Conservation (phyloP, 2,888 invertebrate genomes). For the Euplexia lucipara region DNA sequence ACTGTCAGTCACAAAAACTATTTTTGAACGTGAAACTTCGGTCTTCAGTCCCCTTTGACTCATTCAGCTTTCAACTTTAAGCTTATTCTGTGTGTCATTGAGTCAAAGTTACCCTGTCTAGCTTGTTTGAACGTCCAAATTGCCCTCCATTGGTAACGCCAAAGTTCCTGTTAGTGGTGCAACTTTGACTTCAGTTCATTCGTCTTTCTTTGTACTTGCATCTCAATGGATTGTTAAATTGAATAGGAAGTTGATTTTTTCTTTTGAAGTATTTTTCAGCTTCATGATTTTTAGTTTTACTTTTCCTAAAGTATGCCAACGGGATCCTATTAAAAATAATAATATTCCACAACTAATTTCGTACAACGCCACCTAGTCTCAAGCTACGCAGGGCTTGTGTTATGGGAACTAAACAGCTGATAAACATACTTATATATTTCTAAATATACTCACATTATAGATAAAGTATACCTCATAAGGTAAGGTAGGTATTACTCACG, state of each 20-base stretch:
- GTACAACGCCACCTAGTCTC: no score
- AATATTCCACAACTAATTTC: no score
- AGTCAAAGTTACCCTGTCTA: slow-evolving; percentile 4
- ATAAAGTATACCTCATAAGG: no score
- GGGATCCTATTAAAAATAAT: no score
- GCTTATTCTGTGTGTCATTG: slow-evolving; percentile 16
- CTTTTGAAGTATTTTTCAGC: no score
- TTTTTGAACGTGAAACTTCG: slow-evolving; percentile 1
- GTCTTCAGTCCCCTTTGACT: slow-evolving; percentile 16
- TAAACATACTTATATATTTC: no score
- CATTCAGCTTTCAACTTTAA: slow-evolving; percentile 11
- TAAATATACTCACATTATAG: no score
- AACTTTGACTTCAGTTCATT: background rate
- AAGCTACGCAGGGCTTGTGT: no score
- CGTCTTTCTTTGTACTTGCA: background rate
- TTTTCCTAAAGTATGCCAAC: no score
- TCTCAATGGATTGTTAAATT: slow-evolving; percentile 3
- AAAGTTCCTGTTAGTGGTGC: background rate
- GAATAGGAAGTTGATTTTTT: background rate
- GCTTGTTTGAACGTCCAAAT: slow-evolving; percentile 19
- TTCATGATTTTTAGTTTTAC: no score
- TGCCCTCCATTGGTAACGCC: slow-evolving; percentile 10
- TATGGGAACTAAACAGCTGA: no score
- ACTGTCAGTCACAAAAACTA: background rate
- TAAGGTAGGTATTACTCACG: no score